Evolutionary conservation across 2,113 vertebrate genomes (phyloP).

Genomic region (Odocoileus virginianus): DNA sequence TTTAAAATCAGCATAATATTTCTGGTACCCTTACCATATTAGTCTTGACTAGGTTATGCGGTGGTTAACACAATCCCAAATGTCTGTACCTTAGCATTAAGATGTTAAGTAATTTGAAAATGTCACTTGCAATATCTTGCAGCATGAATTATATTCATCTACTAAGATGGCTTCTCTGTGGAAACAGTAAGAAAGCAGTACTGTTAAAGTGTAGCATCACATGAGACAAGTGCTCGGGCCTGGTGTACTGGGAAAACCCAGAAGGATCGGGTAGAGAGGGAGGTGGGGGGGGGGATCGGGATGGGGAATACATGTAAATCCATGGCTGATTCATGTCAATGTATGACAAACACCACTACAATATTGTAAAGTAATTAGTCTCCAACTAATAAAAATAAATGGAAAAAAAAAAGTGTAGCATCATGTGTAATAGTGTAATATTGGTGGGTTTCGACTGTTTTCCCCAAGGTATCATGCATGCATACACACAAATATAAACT

Average conservation of each 20-base stretch:
- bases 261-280: no score
- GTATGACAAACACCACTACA: no score
- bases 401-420: background rate
- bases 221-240: no score
- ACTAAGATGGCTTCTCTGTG: background rate
- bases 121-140: background rate
- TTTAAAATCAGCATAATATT: background rate
- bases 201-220: background rate
- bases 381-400: no score
- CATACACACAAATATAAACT: background rate
- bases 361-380: no score
- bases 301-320: no score
- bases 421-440: background rate
- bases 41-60: background rate
- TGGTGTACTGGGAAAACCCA: no score
- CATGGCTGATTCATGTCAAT: no score
- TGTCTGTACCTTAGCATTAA: background rate
- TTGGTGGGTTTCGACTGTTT: background rate
- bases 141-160: background rate
- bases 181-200: background rate
- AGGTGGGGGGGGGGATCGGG: no score
- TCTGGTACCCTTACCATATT: background rate
- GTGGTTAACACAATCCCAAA: background rate
- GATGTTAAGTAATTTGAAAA: background rate
- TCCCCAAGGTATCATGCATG: background rate